These are phyloP conservation scores for Eulemur macaco DNA, from an alignment of 2,113 vertebrate genomes.

Conservation along the genomic window DNA sequence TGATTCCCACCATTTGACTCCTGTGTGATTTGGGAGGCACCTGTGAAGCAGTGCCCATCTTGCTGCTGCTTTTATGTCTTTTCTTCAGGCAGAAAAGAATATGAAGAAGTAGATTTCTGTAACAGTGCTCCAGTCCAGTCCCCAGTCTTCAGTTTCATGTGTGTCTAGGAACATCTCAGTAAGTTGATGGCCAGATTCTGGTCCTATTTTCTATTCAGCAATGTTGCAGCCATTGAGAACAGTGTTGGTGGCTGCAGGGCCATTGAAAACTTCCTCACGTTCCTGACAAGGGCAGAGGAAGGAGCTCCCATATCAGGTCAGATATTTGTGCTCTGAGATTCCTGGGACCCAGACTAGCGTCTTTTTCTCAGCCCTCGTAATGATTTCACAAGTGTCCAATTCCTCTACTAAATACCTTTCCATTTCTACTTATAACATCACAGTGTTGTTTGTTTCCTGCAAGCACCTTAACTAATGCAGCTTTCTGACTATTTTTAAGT, in stretches of 20 bases:
- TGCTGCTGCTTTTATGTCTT: background rate
- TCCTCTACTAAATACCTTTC: background rate
- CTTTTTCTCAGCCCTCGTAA: background rate
- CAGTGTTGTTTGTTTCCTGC: background rate
- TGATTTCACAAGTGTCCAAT: background rate
- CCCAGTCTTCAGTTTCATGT: background rate
- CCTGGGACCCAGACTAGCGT: background rate
- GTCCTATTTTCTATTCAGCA: background rate
- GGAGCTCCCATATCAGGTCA: no score
- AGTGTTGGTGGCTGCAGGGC: background rate
- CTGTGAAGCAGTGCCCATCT: background rate
- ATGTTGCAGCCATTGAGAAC: background rate
- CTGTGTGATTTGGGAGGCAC: background rate
- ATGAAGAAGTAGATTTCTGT: background rate
- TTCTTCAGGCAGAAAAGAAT: background rate
- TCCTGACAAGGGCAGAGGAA: background rate
- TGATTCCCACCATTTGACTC: background rate
- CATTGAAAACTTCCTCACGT: background rate
- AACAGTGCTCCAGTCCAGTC: background rate
- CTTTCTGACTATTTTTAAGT: background rate
- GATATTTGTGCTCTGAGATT: background rate
- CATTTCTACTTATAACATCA: background rate
- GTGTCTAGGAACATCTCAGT: background rate
- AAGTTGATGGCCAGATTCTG: background rate
- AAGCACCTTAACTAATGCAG: background rate